Percentiles rank a stretch among this genome's conserved stretches.
Evolutionary conservation across 2,113 vertebrate species (phyloP).

Genomic region (Salvelinus alpinus): DNA sequence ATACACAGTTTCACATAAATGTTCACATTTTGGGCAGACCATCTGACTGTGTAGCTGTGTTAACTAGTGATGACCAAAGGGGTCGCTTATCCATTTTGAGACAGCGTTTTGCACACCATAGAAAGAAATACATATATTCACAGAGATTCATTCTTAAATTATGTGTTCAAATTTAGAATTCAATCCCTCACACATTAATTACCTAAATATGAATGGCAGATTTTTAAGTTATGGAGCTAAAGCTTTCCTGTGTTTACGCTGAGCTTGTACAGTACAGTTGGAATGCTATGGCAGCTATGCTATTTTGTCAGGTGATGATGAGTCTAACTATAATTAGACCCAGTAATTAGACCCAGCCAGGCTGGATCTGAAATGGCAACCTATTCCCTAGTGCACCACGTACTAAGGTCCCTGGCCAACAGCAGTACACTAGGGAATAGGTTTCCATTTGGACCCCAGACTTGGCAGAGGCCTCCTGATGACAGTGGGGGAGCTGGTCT

Average conservation of each 20-base stretch:
- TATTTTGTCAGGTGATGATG: not conserved
- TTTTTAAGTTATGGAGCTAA: not conserved
- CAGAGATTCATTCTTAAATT: not conserved
- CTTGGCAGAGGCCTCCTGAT: constrained; percentile 10
- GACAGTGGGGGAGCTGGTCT: not conserved
- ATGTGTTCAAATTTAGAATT: not conserved
- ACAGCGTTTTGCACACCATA: not conserved
- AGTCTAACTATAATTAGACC: too few relatives aligned
- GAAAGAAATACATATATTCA: not conserved
- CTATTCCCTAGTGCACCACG: too few relatives aligned
- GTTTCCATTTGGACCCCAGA: not conserved
- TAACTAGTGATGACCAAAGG: too few relatives aligned
- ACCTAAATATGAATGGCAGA: not conserved
- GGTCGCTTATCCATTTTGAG: not conserved
- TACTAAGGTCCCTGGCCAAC: too few relatives aligned
- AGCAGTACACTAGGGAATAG: not conserved
- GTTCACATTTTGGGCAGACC: too few relatives aligned
- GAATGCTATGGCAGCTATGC: not conserved
- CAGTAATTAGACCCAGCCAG: not conserved
- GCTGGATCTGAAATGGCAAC: too few relatives aligned
- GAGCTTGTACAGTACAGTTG: not conserved
- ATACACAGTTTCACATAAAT: too few relatives aligned
- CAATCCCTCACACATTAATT: not conserved
- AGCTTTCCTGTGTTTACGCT: not conserved
- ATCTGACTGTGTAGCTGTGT: too few relatives aligned